Evolutionary conservation across 2,888 invertebrate species (phyloP).

Genomic region (Tromatobia lineatoria): DNA sequence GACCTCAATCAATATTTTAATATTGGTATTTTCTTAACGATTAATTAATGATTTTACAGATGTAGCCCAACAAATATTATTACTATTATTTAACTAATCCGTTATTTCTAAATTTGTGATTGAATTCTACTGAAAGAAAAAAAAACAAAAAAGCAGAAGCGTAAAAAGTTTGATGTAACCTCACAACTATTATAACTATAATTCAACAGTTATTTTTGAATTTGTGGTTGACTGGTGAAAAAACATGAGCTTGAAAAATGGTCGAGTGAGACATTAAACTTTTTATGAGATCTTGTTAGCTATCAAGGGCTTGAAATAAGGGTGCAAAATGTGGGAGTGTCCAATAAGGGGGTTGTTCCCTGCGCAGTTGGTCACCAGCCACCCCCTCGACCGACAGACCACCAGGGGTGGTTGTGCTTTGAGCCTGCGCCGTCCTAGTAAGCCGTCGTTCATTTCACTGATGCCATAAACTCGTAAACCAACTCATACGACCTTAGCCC

Average conservation of each 20-base stretch:
- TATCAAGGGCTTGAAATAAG: slow-evolving; percentile 8
- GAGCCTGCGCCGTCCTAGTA: slow-evolving; percentile 47
- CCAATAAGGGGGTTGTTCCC: slow-evolving; percentile 70
- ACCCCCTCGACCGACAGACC: slow-evolving; percentile 51
- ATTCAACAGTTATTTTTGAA: no score
- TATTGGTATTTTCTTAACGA: no score
- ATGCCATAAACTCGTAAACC: slow-evolving; percentile 29
- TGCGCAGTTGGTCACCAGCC: slow-evolving; percentile 60
- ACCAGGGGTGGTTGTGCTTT: slow-evolving; percentile 30
- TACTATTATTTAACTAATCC: no score
- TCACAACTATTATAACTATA: no score
- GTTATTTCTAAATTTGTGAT: neutral
- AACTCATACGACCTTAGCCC: slow-evolving; percentile 19
- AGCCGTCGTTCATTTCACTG: neutral
- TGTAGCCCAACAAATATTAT: no score
- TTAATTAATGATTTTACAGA: no score
- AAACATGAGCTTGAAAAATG: neutral
- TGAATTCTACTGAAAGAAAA: no score
- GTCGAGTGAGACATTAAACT: slow-evolving; percentile 28
- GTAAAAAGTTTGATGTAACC: no score
- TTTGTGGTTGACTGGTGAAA: neutral
- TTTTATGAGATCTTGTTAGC: slow-evolving; percentile 7
- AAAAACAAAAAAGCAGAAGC: no score
- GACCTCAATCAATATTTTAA: no score
- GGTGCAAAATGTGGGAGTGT: slow-evolving; percentile 75